phyloP scores from a whole-genome alignment of 92 coral and sea anemone species.

The Palythoa heliodiscus region DNA sequence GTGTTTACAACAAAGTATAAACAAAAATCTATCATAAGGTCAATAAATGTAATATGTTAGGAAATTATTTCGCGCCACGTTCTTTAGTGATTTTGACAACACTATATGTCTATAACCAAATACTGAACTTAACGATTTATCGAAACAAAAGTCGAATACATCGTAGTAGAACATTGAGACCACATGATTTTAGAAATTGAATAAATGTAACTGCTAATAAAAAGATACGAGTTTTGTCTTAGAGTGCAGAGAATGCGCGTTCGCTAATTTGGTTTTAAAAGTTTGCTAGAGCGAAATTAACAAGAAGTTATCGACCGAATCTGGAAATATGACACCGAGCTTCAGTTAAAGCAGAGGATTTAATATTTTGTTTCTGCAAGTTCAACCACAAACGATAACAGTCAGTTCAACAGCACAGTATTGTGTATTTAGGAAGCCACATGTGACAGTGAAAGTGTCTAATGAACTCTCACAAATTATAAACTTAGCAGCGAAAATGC shows the following conservation, averaged over 20 bases:
- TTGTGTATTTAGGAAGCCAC: slow-evolving; percentile 24
- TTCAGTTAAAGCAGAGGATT: slow-evolving; percentile 23
- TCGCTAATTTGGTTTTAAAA: neutral
- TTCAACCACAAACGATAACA: slow-evolving; percentile 32
- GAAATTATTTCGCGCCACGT: neutral
- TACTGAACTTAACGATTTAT: neutral
- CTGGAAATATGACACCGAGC: slow-evolving; percentile 15
- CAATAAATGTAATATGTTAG: neutral
- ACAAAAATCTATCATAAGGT: neutral
- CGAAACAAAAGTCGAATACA: neutral
- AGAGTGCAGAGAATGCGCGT: neutral
- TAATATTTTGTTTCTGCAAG: neutral
- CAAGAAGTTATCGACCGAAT: neutral
- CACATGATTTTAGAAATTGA: neutral
- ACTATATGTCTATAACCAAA: neutral
- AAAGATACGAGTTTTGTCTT: neutral
- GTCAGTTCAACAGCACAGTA: slow-evolving; percentile 2
- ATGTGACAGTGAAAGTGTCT: neutral
- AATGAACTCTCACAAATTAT: slow-evolving; percentile 40
- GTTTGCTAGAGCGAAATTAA: neutral
- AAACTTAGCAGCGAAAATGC: slow-evolving; percentile 8
- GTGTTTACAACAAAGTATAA: neutral
- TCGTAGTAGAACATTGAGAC: neutral
- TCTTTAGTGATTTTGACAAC: neutral
- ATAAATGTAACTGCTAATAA: neutral